A percentile compares a stretch with the other conserved stretches of the same genome.
Evolutionary conservation across 2,888 invertebrate species (phyloP).

Genomic region (Cecidostiba fungosa): DNA sequence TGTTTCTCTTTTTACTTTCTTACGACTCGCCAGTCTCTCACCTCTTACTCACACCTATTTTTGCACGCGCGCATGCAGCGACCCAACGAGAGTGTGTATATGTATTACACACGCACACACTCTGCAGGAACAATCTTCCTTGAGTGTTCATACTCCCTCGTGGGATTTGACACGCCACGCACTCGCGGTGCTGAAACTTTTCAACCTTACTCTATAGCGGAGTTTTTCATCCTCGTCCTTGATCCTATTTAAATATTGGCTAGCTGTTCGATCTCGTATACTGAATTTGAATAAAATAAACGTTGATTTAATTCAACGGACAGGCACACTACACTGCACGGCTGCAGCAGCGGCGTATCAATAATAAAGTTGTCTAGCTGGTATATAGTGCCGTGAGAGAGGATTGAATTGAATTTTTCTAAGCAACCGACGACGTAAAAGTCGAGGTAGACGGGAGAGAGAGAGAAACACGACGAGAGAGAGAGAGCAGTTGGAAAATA

Average conservation of each 20-base stretch:
- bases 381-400: slow-evolving; percentile 50
- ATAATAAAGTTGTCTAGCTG: slow-evolving; percentile 21
- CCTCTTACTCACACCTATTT: slow-evolving; percentile 60
- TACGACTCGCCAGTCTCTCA: slow-evolving; percentile 17
- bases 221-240: no score
- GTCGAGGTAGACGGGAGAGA: slow-evolving; percentile 12
- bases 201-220: no score
- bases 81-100: background rate
- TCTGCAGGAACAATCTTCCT: slow-evolving; percentile 58
- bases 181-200: no score
- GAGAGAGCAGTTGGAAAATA: slow-evolving; percentile 24
- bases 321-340: no score
- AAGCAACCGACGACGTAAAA: slow-evolving; percentile 48
- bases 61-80: slow-evolving; percentile 7
- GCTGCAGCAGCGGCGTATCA: background rate
- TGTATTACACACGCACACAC: background rate
- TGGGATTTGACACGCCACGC: no score
- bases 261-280: background rate
- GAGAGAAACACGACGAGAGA: background rate
- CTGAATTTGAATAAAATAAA: background rate
- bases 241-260: no score
- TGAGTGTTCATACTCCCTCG: slow-evolving; percentile 22
- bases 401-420: slow-evolving; percentile 63
- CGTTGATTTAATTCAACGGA: background rate
- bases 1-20: slow-evolving; percentile 54